Percentiles rank a stretch among this genome's conserved stretches.
Conservation (phyloP, 35 echinoderm and acorn worm species). For the Apostichopus californicus region DNA sequence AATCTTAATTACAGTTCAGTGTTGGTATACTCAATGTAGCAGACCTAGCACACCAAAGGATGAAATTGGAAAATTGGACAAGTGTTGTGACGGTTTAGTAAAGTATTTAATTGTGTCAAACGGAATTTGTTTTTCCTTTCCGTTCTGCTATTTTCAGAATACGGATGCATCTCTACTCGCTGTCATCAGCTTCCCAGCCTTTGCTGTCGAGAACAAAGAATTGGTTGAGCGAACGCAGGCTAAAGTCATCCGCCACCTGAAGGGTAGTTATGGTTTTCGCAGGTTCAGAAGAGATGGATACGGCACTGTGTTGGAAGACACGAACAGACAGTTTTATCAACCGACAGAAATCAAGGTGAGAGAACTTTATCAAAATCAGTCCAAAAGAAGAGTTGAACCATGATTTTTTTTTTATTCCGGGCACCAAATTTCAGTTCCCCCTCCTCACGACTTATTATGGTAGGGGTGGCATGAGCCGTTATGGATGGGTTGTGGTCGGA, state of each 20-base stretch:
- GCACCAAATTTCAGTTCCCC: no score
- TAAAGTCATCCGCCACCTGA: constrained; percentile 80
- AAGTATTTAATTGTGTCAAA: not conserved
- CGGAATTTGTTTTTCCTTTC: not conserved
- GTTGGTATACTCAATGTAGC: no score
- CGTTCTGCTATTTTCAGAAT: constrained; percentile 58
- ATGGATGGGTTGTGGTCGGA: no score
- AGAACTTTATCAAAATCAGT: not conserved
- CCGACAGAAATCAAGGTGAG: constrained; percentile 94
- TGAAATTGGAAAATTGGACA: no score
- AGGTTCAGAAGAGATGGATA: constrained; percentile 89
- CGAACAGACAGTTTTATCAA: constrained; percentile 83
- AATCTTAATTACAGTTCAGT: no score
- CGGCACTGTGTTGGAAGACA: constrained; percentile 87
- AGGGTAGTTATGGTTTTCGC: constrained; percentile 84
- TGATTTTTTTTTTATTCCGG: no score
- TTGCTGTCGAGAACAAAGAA: constrained; percentile 72
- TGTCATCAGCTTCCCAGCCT: constrained; percentile 88
- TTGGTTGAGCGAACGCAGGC: constrained; percentile 58
- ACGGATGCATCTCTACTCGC: constrained; percentile 93
- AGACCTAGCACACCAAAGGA: no score
- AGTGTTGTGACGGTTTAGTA: not conserved
- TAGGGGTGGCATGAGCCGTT: no score
- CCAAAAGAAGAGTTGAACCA: no score
- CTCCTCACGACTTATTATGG: no score